Evolutionary conservation across 1,140 invertebrate genomes (phyloP).

Genomic region (Potamilus streckersoni): DNA sequence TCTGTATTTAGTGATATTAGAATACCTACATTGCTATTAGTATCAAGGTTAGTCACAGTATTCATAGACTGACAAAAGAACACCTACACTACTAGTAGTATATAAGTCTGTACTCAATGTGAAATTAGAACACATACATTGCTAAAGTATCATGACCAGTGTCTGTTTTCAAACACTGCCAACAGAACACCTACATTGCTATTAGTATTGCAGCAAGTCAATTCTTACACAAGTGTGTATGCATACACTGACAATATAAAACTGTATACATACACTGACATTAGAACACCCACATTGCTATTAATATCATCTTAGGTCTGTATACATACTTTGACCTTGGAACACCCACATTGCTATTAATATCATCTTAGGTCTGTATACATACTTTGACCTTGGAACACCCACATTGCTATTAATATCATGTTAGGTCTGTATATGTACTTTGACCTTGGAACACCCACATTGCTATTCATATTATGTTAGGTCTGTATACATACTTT

Average conservation of each 20-base stretch:
- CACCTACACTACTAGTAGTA: constrained; percentile 23
- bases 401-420: constrained; percentile 21
- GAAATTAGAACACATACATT: constrained; percentile 35
- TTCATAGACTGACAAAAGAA: constrained; percentile 36
- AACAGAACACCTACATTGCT: constrained; percentile 10
- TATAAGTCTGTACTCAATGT: constrained; percentile 5
- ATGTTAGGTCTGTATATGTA: constrained; percentile 23
- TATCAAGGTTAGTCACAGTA: constrained; percentile 5
- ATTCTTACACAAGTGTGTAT: no score
- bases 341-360: neutral
- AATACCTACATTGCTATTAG: constrained; percentile 34
- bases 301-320: neutral
- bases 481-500: constrained; percentile 34
- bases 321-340: neutral
- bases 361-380: constrained; percentile 15
- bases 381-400: constrained; percentile 34
- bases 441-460: constrained; percentile 33
- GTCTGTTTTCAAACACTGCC: constrained; percentile 41
- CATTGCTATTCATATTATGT: neutral
- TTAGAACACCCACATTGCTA: no score
- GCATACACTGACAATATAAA: no score
- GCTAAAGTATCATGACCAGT: constrained; percentile 41
- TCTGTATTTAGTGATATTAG: neutral
- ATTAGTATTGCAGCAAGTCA: no score
- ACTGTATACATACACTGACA: no score